These are phyloP conservation scores for Pseudomugil tenellus DNA, from an alignment of 2,797 vertebrate genomes.

Conservation along the genomic window DNA sequence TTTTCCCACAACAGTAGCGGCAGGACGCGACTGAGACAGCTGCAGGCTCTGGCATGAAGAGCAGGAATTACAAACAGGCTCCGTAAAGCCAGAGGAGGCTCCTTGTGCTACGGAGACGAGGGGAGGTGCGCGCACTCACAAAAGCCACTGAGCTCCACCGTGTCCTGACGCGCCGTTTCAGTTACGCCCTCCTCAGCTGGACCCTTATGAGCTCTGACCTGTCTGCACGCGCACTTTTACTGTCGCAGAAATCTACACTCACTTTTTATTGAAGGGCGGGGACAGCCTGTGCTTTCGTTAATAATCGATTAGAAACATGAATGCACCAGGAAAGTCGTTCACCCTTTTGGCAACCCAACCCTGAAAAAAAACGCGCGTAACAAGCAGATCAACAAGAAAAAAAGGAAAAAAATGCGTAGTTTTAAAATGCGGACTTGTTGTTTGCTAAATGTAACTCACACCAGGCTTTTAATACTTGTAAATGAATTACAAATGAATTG, in stretches of 20 bases:
- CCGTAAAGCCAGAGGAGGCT: constrained; percentile 40
- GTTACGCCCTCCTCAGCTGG: constrained; percentile 38
- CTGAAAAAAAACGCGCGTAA: neutral
- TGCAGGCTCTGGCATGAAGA: constrained; percentile 74
- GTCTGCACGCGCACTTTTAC: neutral
- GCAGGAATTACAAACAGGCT: constrained; percentile 57
- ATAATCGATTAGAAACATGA: neutral
- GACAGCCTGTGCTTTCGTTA: neutral
- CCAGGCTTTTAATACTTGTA: neutral
- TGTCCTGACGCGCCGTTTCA: constrained; percentile 43
- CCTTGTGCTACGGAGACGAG: constrained; percentile 25
- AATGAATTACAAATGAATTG: constrained; percentile 1
- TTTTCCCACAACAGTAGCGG: constrained; percentile 38
- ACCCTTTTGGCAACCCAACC: neutral
- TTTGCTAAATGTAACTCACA: neutral
- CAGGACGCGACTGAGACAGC: constrained; percentile 69
- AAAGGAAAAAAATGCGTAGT: neutral
- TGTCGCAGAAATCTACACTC: neutral
- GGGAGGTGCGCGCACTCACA: constrained; percentile 64
- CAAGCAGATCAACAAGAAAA: neutral
- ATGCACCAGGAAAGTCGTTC: neutral
- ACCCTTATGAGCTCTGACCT: constrained; percentile 14
- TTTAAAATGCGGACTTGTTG: neutral
- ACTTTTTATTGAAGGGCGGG: neutral
- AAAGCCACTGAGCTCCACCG: constrained; percentile 32